Base-by-base conservation (phyloP, 2,113 vertebrate species). In the Microtus richardsoni region DNA sequence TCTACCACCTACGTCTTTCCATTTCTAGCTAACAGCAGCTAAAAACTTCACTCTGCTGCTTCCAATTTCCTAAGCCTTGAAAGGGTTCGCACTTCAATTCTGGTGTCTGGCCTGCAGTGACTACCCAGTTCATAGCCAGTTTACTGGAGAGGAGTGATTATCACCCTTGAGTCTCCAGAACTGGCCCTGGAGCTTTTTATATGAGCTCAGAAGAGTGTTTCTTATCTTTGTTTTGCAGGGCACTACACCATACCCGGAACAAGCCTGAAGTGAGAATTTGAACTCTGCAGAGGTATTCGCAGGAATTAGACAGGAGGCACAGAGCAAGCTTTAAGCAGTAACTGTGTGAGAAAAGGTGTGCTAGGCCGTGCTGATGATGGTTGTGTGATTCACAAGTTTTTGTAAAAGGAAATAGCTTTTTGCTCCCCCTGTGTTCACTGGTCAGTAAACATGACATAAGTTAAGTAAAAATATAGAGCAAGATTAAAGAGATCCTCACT, bases 91-190 rank as follows among this genome's bases (percentile, higher is more conserved):
- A 82, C 22, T 91, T 96, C 66, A 41, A 24, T 89, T 94, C 74
- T 52, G 39, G 47, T 52, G 19, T 89, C 89, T 71, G 16, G 86
- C 73, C 74, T 91, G 60, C 39, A 77, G 66, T 60, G 39, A 94
- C 60, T 88, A 93, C 66, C 66, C 82, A 86, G 87, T 86, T 94
- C 83, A 41, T 87, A 89, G 74, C 47, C 33, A 80, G 36, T 93
- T 95, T 94, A 33, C 94, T 94, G 78, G 64, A 88, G 64, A 86
- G 92, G 75, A 95, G 82, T 91, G 68, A 95, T 73, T 94, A 88
- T 68, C 62, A 91, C 89, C 58, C 83, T 80, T 71, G n/a, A 94
- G 39, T 89, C 44, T 66, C 77, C 66, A 89, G 77, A 89, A 89
- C 44, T 93, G 60, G 44, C 28, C 73, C 83, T 74, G 79, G 17